Conservation (phyloP, 2,888 invertebrate species). For the Agrilus cyanescens region DNA sequence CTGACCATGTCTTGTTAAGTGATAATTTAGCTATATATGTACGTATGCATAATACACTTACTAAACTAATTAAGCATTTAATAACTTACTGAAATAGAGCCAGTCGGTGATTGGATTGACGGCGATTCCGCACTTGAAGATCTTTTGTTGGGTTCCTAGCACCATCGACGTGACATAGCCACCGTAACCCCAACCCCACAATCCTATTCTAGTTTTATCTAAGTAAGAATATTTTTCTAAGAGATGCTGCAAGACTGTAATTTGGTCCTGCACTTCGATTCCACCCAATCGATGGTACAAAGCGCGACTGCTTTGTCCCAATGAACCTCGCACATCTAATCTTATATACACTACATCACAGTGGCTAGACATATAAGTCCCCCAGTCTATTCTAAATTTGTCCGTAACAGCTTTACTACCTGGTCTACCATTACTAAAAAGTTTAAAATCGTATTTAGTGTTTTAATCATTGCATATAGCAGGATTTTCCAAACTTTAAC, state of each 20-base stretch:
- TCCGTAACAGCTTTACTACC: constrained; percentile 85
- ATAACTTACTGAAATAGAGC: constrained; percentile 80
- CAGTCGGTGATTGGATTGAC: constrained; percentile 94
- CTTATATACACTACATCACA: constrained; percentile 84
- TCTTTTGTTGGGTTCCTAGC: constrained; percentile 68
- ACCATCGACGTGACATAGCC: constrained; percentile 91
- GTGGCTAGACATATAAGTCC: constrained; percentile 83
- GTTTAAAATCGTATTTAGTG: not conserved
- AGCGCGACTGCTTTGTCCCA: constrained; percentile 65
- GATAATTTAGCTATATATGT: no score
- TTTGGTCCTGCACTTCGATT: constrained; percentile 58
- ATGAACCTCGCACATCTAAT: constrained; percentile 80
- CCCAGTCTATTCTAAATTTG: constrained; percentile 79
- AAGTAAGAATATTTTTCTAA: constrained; percentile 71
- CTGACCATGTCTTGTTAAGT: no score
- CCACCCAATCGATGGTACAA: constrained; percentile 77
- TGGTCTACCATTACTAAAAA: constrained; percentile 75
- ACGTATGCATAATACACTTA: no score
- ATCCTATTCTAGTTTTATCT: constrained; percentile 77
- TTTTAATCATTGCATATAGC: not conserved
- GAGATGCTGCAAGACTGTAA: constrained; percentile 73
- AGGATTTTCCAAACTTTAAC: not conserved
- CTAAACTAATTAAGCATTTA: not conserved
- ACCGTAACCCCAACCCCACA: constrained; percentile 97
- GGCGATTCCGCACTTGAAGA: constrained; percentile 86